Evolutionary conservation across 2,113 vertebrate species (phyloP).

Genomic region (Nycticorax nycticorax): DNA sequence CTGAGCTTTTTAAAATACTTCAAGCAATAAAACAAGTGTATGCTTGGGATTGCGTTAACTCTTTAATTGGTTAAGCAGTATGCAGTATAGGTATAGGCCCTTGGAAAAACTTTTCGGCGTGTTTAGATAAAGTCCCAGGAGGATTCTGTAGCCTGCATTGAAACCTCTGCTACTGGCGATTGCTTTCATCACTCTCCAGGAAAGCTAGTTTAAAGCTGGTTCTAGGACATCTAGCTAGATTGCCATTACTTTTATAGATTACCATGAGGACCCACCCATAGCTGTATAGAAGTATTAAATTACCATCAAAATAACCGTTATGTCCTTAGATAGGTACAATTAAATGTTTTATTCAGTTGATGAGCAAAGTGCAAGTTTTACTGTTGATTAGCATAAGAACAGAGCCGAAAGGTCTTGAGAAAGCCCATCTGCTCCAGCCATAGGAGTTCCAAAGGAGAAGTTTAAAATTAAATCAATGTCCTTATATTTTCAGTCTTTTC

Average conservation of each 20-base stretch:
- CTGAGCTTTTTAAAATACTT: background rate
- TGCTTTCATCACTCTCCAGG: background rate
- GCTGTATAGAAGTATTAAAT: background rate
- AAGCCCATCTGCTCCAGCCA: background rate
- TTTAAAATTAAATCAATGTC: background rate
- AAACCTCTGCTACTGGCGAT: background rate
- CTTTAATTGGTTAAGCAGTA: background rate
- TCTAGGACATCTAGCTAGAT: background rate
- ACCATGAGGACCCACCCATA: background rate
- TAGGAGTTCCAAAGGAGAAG: background rate
- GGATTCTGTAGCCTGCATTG: background rate
- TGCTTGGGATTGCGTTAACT: background rate
- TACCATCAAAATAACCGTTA: background rate
- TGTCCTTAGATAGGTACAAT: background rate
- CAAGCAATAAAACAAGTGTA: background rate
- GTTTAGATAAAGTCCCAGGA: background rate
- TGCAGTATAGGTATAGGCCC: background rate
- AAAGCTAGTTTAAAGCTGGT: background rate
- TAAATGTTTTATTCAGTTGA: conserved; percentile 12
- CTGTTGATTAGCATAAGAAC: background rate
- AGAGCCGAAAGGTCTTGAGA: background rate
- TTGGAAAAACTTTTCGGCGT: background rate
- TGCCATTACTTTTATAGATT: background rate
- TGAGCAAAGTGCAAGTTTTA: background rate
- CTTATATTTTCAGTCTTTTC: background rate